Evolutionary conservation across 2,888 invertebrate species (phyloP).

Genomic region (Eupithecia dodoneata): DNA sequence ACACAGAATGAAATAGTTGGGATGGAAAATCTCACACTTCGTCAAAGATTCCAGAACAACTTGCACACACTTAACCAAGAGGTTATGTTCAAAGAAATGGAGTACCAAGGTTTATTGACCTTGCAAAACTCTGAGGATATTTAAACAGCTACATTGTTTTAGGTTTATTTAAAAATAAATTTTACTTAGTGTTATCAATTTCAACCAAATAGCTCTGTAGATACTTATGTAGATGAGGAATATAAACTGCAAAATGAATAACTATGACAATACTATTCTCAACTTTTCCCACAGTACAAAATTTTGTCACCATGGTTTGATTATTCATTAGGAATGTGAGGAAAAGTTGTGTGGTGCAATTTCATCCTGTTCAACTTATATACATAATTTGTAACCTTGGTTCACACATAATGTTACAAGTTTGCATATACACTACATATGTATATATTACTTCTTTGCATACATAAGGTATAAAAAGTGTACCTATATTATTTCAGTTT

Average conservation of each 20-base stretch:
- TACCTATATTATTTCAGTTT: no score
- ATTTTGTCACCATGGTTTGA: background rate
- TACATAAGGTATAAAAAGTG: no score
- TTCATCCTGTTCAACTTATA: background rate
- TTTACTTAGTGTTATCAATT: background rate
- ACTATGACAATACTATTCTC: background rate
- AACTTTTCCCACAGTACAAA: background rate
- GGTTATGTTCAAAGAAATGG: constrained; percentile 91
- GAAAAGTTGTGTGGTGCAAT: background rate
- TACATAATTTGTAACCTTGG: background rate
- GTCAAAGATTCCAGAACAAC: constrained; percentile 92
- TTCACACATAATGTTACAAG: no score
- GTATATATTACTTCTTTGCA: no score
- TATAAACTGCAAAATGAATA: background rate
- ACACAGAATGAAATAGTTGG: constrained; percentile 93
- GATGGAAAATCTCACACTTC: constrained; percentile 92
- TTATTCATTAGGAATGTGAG: background rate
- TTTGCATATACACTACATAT: no score
- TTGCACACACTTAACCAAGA: constrained; percentile 91
- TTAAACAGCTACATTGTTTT: constrained; percentile 44
- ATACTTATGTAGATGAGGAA: background rate
- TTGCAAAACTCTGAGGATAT: constrained; percentile 75
- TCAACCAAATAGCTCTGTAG: background rate
- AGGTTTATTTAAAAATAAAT: background rate
- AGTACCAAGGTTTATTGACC: constrained; percentile 78